These are phyloP conservation scores for Hemibagrus wyckioides DNA, from an alignment of 2,113 vertebrate species.

Conservation along the genomic window DNA sequence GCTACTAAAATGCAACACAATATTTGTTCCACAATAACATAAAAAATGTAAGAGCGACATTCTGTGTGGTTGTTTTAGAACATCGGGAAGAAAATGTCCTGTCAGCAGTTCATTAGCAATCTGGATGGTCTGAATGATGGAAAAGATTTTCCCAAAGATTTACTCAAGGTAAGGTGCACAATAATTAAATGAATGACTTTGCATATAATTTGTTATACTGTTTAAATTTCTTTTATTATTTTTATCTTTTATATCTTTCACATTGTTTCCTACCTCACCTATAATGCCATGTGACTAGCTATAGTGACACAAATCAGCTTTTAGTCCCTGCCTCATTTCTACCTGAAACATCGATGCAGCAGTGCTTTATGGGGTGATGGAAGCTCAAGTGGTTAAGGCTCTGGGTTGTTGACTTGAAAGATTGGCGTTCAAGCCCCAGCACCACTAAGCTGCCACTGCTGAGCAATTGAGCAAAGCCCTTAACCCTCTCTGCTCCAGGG, in stretches of 20 bases:
- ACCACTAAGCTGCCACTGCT: no score
- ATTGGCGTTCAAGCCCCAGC: no score
- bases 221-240: not conserved
- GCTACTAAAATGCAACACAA: not conserved
- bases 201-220: not conserved
- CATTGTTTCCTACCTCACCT: not conserved
- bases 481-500: no score
- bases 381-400: no score
- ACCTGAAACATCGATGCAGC: not conserved
- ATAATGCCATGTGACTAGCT: not conserved
- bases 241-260: not conserved
- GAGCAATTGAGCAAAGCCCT: no score
- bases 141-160: slow-evolving; percentile 92
- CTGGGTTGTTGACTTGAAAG: no score
- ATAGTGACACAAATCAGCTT: not conserved
- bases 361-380: not conserved
- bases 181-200: not conserved
- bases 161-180: slow-evolving; percentile 83
- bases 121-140: slow-evolving; percentile 91
- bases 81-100: slow-evolving; percentile 98
- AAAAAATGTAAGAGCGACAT: not conserved
- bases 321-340: not conserved
- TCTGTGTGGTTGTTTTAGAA: slow-evolving; percentile 76
- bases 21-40: not conserved
- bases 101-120: slow-evolving; percentile 93